Conservation (phyloP, 2,888 invertebrate genomes). For the Ypsolopha scabrella region DNA sequence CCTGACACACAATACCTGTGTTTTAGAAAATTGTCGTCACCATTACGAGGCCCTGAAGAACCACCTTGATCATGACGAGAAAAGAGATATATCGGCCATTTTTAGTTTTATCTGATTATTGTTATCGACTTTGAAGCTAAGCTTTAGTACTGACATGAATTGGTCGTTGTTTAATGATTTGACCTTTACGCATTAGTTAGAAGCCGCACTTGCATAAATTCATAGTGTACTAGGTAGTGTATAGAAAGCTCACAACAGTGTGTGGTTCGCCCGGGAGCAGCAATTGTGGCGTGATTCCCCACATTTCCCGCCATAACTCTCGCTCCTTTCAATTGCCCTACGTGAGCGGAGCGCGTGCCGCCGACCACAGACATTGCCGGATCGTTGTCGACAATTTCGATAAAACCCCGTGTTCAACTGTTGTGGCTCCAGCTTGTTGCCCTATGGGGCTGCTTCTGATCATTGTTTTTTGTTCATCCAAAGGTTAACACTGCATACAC, state of each 20-base stretch:
- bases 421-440: constrained; percentile 6
- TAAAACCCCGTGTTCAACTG: constrained; percentile 47
- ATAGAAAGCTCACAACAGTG: constrained; percentile 15
- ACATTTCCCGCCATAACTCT: constrained; percentile 54
- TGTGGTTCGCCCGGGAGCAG: constrained; percentile 50
- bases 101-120: too few relatives aligned
- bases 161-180: not conserved
- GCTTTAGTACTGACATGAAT: too few relatives aligned
- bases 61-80: too few relatives aligned
- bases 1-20: too few relatives aligned
- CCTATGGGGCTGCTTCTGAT: not conserved
- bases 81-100: too few relatives aligned
- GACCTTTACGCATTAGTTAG: not conserved
- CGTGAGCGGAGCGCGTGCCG: constrained; percentile 55
- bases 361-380: constrained; percentile 39
- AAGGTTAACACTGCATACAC: not conserved
- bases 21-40: not conserved
- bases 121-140: too few relatives aligned
- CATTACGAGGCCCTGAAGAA: not conserved
- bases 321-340: constrained; percentile 58
- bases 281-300: constrained; percentile 46
- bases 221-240: not conserved
- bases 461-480: not conserved
- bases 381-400: constrained; percentile 43
- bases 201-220: not conserved